A percentile compares a stretch with the other conserved stretches of the same genome.
Evolutionary conservation across 2,113 vertebrate species (phyloP).

Genomic region (Struthio camelus): DNA sequence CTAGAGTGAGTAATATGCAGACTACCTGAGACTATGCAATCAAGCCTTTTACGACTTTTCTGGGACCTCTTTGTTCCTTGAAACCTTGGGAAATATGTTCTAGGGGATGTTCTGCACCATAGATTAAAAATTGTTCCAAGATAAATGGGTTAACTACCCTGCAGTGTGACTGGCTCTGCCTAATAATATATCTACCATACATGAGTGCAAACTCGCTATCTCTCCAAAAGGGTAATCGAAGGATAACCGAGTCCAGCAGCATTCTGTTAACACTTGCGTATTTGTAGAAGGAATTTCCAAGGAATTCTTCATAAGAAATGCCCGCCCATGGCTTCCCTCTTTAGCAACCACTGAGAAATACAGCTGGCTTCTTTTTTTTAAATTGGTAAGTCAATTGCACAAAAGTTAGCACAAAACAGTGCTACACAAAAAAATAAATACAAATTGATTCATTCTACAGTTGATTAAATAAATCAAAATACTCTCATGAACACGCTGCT

Average conservation of each 20-base stretch:
- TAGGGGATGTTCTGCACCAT: background rate
- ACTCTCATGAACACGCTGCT: background rate
- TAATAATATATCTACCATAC: background rate
- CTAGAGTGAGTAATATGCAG: accelerated
- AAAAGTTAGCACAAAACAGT: background rate
- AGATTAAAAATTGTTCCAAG: background rate
- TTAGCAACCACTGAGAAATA: background rate
- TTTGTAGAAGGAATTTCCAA: background rate
- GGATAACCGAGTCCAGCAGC: background rate
- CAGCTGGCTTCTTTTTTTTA: background rate
- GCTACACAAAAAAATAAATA: no score
- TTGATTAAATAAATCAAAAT: background rate
- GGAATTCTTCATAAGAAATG: background rate
- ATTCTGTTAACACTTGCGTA: background rate
- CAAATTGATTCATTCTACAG: background rate
- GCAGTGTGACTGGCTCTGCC: background rate
- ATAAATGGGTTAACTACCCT: background rate
- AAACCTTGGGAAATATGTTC: background rate
- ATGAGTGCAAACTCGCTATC: background rate
- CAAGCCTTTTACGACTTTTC: background rate
- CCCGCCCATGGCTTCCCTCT: background rate
- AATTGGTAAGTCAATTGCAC: background rate
- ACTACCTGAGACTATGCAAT: background rate
- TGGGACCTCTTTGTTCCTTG: background rate
- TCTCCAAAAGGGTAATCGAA: background rate